These are phyloP conservation scores for Andrena bucephala DNA, from an alignment of 2,888 invertebrate genomes.

Conservation along the genomic window DNA sequence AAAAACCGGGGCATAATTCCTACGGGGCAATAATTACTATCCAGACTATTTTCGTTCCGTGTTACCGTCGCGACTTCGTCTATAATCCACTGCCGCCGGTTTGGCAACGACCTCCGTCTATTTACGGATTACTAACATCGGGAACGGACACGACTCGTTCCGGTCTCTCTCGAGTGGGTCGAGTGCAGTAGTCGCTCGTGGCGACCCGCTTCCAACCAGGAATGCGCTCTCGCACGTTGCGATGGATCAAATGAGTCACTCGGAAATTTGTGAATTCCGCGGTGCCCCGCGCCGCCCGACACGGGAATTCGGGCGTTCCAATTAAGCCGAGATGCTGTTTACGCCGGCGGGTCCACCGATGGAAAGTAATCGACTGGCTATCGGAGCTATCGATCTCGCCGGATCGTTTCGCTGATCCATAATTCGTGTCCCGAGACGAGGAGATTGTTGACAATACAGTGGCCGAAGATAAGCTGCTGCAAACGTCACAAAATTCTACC, in stretches of 20 bases:
- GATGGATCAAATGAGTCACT: conserved; percentile 46
- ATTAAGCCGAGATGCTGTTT: conserved; percentile 20
- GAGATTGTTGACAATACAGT: no score
- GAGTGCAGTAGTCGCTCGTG: conserved; percentile 63
- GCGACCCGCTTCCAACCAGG: conserved; percentile 58
- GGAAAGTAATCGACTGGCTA: conserved; percentile 17
- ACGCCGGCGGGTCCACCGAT: not conserved
- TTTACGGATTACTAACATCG: conserved; percentile 69
- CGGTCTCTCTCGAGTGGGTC: conserved; percentile 69
- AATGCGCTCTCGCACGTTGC: conserved; percentile 19
- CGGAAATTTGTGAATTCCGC: conserved; percentile 25
- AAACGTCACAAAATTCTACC: no score
- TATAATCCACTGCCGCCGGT: conserved; percentile 47
- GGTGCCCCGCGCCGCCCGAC: not conserved
- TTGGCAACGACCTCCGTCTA: conserved; percentile 66
- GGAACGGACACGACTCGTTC: conserved; percentile 71
- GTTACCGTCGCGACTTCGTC: conserved; percentile 32
- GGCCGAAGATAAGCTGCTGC: no score
- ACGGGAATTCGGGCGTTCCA: conserved; percentile 10
- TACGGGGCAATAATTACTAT: conserved; percentile 32
- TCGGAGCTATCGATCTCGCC: not conserved
- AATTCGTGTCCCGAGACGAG: no score
- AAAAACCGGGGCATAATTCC: conserved; percentile 21
- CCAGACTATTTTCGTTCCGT: conserved; percentile 45
- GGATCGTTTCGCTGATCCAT: no score